phyloP scores from a whole-genome alignment of 2,797 vertebrate species.

The Coccyzus lansbergi region DNA sequence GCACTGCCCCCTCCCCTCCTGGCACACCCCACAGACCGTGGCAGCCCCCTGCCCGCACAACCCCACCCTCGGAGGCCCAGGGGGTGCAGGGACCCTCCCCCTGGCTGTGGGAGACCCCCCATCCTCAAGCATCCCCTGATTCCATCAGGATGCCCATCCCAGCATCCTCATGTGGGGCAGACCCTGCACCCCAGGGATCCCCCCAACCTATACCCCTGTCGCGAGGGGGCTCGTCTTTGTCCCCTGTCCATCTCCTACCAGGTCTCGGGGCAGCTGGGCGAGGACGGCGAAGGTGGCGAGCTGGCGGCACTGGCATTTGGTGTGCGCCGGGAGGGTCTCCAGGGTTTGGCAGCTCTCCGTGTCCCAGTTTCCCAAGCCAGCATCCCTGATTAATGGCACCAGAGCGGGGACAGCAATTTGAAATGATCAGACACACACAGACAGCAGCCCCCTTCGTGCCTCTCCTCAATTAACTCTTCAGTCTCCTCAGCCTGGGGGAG shows the following conservation, averaged over 20 bases:
- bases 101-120: background rate
- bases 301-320: constrained; percentile 97
- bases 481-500: background rate
- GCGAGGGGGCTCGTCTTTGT: background rate
- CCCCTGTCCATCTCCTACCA: constrained; percentile 82
- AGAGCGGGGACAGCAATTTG: constrained; percentile 15
- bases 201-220: accelerated
- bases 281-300: constrained; percentile 95
- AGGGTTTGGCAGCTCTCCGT: constrained; percentile 95
- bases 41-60: background rate
- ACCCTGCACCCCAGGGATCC: accelerated
- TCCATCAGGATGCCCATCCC: accelerated
- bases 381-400: constrained; percentile 83
- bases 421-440: background rate
- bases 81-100: background rate
- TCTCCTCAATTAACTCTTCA: constrained; percentile 8
- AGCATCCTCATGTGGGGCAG: accelerated
- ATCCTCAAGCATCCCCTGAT: accelerated
- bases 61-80: background rate
- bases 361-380: constrained; percentile 94
- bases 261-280: constrained; percentile 94
- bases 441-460: background rate
- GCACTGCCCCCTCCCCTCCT: background rate
- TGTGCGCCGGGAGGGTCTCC: constrained; percentile 89
- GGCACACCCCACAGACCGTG: background rate